Base-by-base conservation (phyloP, 2,888 invertebrate genomes). In the Leptinotarsa haldemani region DNA sequence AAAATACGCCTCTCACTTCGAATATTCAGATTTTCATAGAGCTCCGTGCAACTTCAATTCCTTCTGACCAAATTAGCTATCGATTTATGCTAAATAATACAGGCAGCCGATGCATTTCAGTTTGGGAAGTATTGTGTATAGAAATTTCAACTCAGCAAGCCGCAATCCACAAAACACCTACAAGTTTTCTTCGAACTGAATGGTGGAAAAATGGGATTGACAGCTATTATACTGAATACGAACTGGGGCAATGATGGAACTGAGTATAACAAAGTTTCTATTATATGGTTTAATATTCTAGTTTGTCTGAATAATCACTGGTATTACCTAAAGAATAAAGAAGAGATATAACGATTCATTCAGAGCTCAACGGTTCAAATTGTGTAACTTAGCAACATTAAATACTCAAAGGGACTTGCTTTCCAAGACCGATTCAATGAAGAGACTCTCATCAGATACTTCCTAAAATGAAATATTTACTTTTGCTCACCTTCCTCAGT, bases 41-140 rank as follows among this genome's bases (percentile, higher is more conserved):
- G 25, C 61, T 61, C 16, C 52, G 40, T 30, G 67, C 50, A 40
- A 52, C 46, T 40, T 22, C 53, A 40, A 68, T 68, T 68, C 56
- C 67, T 40, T 53, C 46, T 56, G 67, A 56, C 40, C 20, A 40
- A 56, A 68, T 68, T 68, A 68, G 67, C 67, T 20, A 56, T 68
- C 67, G 67, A 68, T 56, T 68, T 56, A 68, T 40, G 20, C 56
- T 30, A 47, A 68, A 30, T 68, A 30, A 68, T 40, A 56, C 61
- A 61, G 61, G 30, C 61, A n/a, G 25, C 25, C 61, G 15, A 30
- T 61, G 61, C 61, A 25, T 15, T 61, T 30, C 30, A 16, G 30
- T 30, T 61, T 30, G 30, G 25, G 61, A 30, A 61, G n/a, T 61
- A 4, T 15, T 30, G 25, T 61, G 30, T 61, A 61, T 61, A 16